Conservation (phyloP, 2,797 vertebrate species). For the Leptatherina wallacei region DNA sequence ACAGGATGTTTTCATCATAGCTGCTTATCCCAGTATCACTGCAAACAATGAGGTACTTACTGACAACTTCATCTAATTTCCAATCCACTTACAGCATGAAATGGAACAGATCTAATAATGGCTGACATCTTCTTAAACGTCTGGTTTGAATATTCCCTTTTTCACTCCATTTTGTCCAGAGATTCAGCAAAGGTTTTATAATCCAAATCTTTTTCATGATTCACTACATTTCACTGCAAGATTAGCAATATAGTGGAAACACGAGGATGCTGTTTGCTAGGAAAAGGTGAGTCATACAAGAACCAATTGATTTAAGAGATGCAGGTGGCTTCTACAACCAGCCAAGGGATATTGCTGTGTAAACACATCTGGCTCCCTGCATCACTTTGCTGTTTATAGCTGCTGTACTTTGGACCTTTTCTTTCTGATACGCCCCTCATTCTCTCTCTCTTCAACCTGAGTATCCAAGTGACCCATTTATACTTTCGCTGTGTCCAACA, state of each 20-base stretch:
- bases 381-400: conserved; percentile 64
- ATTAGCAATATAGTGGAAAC: background rate
- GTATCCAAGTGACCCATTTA: background rate
- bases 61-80: conserved; percentile 5
- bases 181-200: background rate
- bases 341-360: conserved; percentile 70
- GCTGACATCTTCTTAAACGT: background rate
- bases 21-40: conserved; percentile 12
- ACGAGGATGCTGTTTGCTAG: conserved; percentile 16
- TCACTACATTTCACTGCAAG: conserved; percentile 4
- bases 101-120: conserved; percentile 4
- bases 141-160: background rate
- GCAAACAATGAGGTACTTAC: conserved; percentile 6
- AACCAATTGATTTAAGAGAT: conserved; percentile 36
- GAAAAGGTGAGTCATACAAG: conserved; percentile 57
- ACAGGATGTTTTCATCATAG: conserved; percentile 27
- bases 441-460: background rate
- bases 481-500: conserved; percentile 8
- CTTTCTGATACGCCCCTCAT: conserved; percentile 23
- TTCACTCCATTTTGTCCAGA: background rate
- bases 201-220: background rate
- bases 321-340: conserved; percentile 40
- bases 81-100: background rate
- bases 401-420: conserved; percentile 73
- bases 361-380: conserved; percentile 74